These are phyloP conservation scores for Caenorhabditis sp. DNA, from an alignment of 2,888 invertebrate genomes.

Conservation along the genomic window DNA sequence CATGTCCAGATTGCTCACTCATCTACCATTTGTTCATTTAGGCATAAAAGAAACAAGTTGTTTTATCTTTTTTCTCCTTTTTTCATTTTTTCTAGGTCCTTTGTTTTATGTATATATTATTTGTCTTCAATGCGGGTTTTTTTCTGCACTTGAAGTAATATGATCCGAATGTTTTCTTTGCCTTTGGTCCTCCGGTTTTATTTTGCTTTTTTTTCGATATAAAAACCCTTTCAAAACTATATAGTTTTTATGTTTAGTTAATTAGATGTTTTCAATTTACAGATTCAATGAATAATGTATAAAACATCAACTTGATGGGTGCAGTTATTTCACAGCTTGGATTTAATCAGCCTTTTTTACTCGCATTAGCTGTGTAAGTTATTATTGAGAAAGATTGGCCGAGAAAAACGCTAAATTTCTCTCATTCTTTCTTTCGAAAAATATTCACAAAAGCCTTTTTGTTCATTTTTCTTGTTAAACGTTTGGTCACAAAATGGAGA, in stretches of 20 bases:
- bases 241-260: neutral
- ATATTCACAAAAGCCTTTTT: no score
- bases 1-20: no score
- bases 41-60: no score
- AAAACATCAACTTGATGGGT: constrained; percentile 35
- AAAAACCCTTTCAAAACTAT: neutral
- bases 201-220: neutral
- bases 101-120: no score
- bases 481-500: neutral
- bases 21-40: no score
- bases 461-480: neutral
- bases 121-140: no score
- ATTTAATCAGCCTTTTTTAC: constrained; percentile 54
- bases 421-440: no score
- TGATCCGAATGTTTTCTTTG: constrained; percentile 1
- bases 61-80: no score
- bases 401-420: no score
- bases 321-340: constrained; percentile 53
- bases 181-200: neutral
- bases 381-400: no score
- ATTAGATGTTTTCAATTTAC: neutral
- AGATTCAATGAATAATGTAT: constrained; percentile 30
- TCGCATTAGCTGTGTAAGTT: constrained; percentile 48
- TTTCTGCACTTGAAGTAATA: neutral
- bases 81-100: no score